Conservation (phyloP, 2,113 vertebrate genomes). For the Notothenia rossii region DNA sequence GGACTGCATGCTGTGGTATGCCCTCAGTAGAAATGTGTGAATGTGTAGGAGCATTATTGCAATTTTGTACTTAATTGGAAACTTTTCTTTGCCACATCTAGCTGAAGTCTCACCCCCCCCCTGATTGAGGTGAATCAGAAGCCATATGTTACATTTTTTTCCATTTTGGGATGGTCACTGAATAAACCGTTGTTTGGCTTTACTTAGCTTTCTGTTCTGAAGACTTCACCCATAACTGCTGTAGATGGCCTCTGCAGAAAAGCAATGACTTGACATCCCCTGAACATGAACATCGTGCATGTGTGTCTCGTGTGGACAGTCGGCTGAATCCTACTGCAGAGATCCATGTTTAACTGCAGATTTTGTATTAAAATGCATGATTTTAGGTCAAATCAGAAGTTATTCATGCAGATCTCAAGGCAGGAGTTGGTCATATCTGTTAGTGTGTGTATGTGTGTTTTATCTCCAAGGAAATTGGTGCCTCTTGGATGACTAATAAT, state of each 20-base stretch:
- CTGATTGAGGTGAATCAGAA: conserved; percentile 42
- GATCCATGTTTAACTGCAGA: conserved; percentile 53
- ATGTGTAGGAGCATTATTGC: conserved; percentile 78
- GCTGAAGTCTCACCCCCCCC: conserved; percentile 54
- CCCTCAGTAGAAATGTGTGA: conserved; percentile 81
- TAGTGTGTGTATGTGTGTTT: conserved; percentile 20
- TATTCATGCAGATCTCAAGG: conserved; percentile 47
- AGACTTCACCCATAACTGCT: conserved; percentile 27
- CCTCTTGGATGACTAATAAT: conserved; percentile 63
- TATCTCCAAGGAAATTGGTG: conserved; percentile 55
- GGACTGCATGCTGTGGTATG: conserved; percentile 82
- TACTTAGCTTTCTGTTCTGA: conserved; percentile 41
- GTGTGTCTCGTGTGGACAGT: conserved; percentile 26
- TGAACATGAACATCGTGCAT: conserved; percentile 25
- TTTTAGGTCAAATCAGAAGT: conserved; percentile 58
- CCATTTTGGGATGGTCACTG: conserved; percentile 15
- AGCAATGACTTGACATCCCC: conserved; percentile 30
- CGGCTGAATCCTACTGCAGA: conserved; percentile 44
- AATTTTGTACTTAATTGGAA: conserved; percentile 74
- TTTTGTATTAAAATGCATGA: conserved; percentile 70
- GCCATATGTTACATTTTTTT: conserved; percentile 70
- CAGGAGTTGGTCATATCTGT: conserved; percentile 45
- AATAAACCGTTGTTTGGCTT: conserved; percentile 27
- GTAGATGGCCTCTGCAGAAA: conserved; percentile 38
- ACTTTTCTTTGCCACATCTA: conserved; percentile 68